Evolutionary conservation across 2,888 invertebrate species (phyloP), one percentile per base, ranked within the genome.

Genomic region (Limnephilus rhombicus): DNA sequence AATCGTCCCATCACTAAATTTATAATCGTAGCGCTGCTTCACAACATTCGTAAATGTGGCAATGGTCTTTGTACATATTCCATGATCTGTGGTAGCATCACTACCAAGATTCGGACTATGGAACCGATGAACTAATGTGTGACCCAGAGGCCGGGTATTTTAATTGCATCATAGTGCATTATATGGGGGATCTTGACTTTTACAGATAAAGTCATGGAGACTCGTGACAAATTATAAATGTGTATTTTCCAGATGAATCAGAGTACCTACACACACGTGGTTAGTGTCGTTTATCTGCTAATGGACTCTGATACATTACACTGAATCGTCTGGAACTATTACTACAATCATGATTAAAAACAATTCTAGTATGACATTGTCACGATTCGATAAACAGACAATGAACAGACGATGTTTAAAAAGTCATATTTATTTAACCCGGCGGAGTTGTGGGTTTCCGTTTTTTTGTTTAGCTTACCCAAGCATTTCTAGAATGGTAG

Each of bases 191-290:
- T 68, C 53, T 68, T 68, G 53, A 68, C 53, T 68, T 68, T 68
- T 68, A 83, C 34, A 83, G 83, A 83, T 83, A 83, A 83, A 37
- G 83, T 83, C 37, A 83, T 34, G 34, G 34, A 29, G 9, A 83
- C 34, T 83, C 83, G 83, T 83, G 83, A 83, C 83, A 31, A 37
- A 37, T 68, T 68, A 68, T 68, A 68, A 7, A 5, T 68, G 18
- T 18, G 5, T 68, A 68, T 68, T 68, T 68, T 68, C 18, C 83
- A 37, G 18, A 34, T 31, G 83, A 83, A 37, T 83, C 83, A 83
- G 18, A 83, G 31, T 41, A 41, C 41, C 41, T 31, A 81, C 81
- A 82, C 15, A 34, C 82, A 18, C 82, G 31, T 83, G 83, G 31
- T 15, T 83, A 12, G 83, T 29, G 37, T 83, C 31, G 18, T 83